Evolutionary conservation across 37 sponge, comb jelly and placozoan species (phyloP).

Genomic region (Petrosia ficiformis): DNA sequence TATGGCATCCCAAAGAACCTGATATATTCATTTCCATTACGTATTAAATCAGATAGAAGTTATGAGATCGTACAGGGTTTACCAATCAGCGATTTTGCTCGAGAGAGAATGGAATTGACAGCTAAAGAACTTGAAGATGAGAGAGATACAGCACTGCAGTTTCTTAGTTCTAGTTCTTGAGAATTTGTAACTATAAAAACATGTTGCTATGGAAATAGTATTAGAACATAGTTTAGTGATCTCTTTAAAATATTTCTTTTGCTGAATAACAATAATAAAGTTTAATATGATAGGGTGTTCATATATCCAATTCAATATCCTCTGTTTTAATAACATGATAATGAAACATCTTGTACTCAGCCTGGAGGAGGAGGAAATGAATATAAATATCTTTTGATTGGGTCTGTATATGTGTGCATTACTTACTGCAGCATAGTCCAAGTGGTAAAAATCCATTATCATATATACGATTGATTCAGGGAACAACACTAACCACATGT

Average conservation of each 20-base stretch:
- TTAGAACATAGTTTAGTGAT: neutral
- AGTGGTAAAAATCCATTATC: constrained; percentile 20
- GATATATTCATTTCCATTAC: constrained; percentile 93
- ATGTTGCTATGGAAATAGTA: neutral
- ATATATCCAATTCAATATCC: too few relatives aligned
- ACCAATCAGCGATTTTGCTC: constrained; percentile 81
- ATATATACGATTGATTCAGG: constrained; percentile 43
- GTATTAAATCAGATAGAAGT: constrained; percentile 41
- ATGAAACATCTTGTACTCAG: neutral
- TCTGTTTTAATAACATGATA: too few relatives aligned
- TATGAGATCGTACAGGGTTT: constrained; percentile 84
- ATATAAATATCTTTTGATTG: neutral
- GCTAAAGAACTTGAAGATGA: constrained; percentile 87
- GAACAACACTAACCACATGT: constrained; percentile 50
- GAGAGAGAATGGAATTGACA: constrained; percentile 86
- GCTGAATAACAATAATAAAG: too few relatives aligned
- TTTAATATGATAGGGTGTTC: too few relatives aligned
- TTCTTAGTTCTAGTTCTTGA: constrained; percentile 46
- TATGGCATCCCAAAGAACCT: constrained; percentile 84
- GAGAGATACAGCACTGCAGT: constrained; percentile 56
- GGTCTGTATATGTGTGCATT: neutral
- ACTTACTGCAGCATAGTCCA: constrained; percentile 34
- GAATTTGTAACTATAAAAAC: constrained; percentile 2
- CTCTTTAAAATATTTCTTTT: neutral
- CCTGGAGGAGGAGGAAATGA: neutral